Percentiles rank a stretch among this genome's conserved stretches.
Evolutionary conservation across 1,140 invertebrate species (phyloP).

Genomic region (Rhopalosiphum maidis): DNA sequence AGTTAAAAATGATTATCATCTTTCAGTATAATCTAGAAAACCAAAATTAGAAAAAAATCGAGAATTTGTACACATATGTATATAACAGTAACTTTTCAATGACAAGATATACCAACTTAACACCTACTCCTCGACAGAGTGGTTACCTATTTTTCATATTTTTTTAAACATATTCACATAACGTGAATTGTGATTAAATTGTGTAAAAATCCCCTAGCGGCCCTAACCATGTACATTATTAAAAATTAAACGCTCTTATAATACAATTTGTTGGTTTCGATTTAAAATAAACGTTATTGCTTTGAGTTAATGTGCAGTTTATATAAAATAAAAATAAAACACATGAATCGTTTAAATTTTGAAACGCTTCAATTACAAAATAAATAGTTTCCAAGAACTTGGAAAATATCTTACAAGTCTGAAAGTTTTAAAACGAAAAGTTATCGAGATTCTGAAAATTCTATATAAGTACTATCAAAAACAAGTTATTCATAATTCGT

Average conservation of each 20-base stretch:
- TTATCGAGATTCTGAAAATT: neutral
- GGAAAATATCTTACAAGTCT: neutral
- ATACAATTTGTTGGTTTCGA: neutral
- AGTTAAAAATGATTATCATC: too few relatives aligned
- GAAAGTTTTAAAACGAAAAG: neutral
- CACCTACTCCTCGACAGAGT: too few relatives aligned
- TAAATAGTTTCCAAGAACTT: neutral
- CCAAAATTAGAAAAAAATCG: too few relatives aligned
- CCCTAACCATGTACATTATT: neutral
- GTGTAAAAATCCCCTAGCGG: neutral
- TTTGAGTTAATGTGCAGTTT: neutral
- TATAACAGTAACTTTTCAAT: too few relatives aligned
- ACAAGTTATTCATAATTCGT: constrained; percentile 1
- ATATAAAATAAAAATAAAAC: neutral
- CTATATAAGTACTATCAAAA: neutral
- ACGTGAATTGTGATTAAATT: neutral
- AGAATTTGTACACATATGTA: neutral
- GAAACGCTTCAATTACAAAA: neutral
- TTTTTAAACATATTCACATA: neutral
- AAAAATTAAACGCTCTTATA: neutral
- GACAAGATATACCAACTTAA: too few relatives aligned
- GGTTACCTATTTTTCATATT: neutral
- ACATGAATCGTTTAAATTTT: neutral
- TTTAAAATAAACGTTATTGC: neutral
- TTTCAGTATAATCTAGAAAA: too few relatives aligned